These are phyloP conservation scores for Conger conger DNA, from an alignment of 2,113 vertebrate genomes.

Conservation along the genomic window DNA sequence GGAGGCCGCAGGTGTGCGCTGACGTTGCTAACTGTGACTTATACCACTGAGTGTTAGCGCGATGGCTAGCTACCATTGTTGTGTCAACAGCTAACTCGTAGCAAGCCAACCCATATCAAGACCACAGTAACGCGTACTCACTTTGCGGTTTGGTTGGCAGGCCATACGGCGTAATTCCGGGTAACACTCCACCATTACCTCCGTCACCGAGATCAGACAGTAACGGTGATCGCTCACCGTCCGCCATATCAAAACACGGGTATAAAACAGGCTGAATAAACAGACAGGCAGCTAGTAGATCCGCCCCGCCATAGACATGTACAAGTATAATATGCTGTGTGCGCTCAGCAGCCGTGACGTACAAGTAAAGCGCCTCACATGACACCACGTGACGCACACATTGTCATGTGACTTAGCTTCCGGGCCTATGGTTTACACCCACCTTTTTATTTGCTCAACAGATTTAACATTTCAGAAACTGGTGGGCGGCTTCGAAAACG, in stretches of 20 bases:
- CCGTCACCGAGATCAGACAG: slow-evolving; percentile 75
- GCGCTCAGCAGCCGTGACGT: too few relatives aligned
- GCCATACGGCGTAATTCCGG: slow-evolving; percentile 60
- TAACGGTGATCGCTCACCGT: slow-evolving; percentile 77
- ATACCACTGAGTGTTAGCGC: not conserved
- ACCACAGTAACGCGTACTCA: slow-evolving; percentile 55
- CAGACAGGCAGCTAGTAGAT: not conserved
- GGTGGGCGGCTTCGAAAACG: too few relatives aligned
- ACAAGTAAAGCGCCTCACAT: not conserved
- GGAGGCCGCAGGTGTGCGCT: slow-evolving; percentile 1
- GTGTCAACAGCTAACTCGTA: too few relatives aligned
- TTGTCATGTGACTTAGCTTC: too few relatives aligned
- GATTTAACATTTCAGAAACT: too few relatives aligned
- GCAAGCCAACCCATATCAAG: not conserved
- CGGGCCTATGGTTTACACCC: too few relatives aligned
- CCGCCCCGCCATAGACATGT: not conserved
- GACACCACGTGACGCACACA: not conserved
- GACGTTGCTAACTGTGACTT: not conserved
- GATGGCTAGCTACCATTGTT: slow-evolving; percentile 3
- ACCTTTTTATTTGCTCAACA: too few relatives aligned
- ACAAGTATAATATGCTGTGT: too few relatives aligned
- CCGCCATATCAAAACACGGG: slow-evolving; percentile 73
- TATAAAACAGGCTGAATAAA: slow-evolving; percentile 16
- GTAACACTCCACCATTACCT: slow-evolving; percentile 62
- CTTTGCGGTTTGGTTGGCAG: slow-evolving; percentile 70